Base-by-base conservation (phyloP, 1,140 invertebrate species). In the Brachionus koreanus region DNA sequence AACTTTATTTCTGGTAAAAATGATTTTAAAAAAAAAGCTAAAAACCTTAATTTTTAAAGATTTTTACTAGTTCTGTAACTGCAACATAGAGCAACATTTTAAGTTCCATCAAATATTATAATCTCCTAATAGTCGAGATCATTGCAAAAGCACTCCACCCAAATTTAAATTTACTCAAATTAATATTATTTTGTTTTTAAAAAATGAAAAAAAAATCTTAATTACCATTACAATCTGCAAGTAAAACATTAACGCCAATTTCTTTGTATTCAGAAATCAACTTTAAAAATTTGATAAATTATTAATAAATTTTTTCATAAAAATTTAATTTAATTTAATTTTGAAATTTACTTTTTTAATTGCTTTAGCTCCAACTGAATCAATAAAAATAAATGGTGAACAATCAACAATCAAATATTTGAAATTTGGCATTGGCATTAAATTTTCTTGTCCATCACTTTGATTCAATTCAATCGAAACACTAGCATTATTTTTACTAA, bases 341-440 rank as follows among this genome's bases (percentile, higher is more conserved):
- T 42, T 39, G 4, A 7, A 10, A 37, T 1, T 77, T 37, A 82
- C 57, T 49, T 82, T 29, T 69, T 49, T 52, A 10, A 82, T 65
- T 12, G 61, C 37, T 49, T 72, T 82, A 3, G 65, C 79, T 35
- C 79, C 79, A 16, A 82, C 49, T 5, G 79, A 67, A 39, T 82
- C 79, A 29, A 82, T 69, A 57, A 67, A 82, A 52, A 49, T 52
- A 16, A 82, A 49, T 42, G 61, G 43, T 7, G 42, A 49, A 82
- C 61, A 82, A 52, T 82, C 79, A 13, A 74, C 25, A 6, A 74
- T 74, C 7, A 74, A 74, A 74, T 46, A 74, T 33, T 46, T 46
- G 25, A 74, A 46, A 13, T 13, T 43, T 12, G 49, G 16, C 49
- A 25, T 57, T 25, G 42, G 69, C 39, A 74, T 46, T 12, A 43